Evolutionary conservation across 1,140 invertebrate genomes (phyloP), one percentile per base, ranked within the genome.

Genomic region (Dinoponera quadriceps): DNA sequence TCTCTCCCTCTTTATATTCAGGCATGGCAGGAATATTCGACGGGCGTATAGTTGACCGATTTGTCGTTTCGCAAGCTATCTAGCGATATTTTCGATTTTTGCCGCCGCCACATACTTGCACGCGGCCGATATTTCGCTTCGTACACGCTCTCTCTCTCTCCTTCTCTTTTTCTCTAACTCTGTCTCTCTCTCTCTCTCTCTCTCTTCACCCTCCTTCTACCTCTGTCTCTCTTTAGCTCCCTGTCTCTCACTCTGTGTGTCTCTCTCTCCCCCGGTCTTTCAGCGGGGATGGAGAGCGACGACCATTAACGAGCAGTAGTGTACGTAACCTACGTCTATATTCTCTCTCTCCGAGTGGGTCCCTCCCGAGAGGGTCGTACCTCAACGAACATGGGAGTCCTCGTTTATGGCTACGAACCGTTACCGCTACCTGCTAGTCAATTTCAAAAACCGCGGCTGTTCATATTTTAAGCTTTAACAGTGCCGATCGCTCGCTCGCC

Each of bases 301-400:
- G 33, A 80, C 51, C 75, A 80, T 80, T 80, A 80, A 80, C 75
- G 75, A 80, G 33, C 66, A 27, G 13, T 69, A 7, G 75, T 80
- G 33, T 80, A 71, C 33, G 75, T 55, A 59, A 44, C 65, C 51
- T 69, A 14, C 51, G 49, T 80, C 63, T 80, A 69, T 80, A 69
- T 59, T 16, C 62, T 66, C 74, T 14, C 48, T 66, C 74, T 38
- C 27, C 38, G 38, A 44, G 38, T 9, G 54, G 13, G 33, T 80
- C 33, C 18, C 73, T 85, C 73, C 51, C 84, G n/a, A 27, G 59
- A 85, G 84, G 66, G 22, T 85, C 82, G 62, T 85, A 74, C 38
- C 69, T 86, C 69, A 82, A 85, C 62, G 71, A 86, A 85, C 77
- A 82, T 16, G 49, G 44, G 75, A 85, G 60, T 66, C 65, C 66